phyloP scores from a whole-genome alignment of 2,797 vertebrate genomes.

The Hafferia zeledoni region DNA sequence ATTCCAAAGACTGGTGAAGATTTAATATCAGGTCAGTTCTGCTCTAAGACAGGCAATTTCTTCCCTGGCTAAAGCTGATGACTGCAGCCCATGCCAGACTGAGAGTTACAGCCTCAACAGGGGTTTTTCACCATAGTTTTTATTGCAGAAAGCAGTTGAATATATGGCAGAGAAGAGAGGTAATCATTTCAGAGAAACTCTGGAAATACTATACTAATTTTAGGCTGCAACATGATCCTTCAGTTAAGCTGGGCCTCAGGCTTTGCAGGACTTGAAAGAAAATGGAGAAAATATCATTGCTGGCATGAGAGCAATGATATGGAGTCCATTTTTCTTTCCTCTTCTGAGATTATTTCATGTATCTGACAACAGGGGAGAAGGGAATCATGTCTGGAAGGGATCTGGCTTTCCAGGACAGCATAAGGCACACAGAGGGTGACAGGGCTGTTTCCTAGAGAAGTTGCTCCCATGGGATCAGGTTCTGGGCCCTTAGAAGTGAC shows the following conservation, averaged over 20 bases:
- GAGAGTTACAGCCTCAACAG: background rate
- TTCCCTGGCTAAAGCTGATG: background rate
- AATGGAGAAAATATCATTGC: background rate
- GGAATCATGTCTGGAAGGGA: background rate
- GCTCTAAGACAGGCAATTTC: background rate
- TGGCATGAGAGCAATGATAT: background rate
- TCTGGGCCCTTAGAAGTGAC: background rate
- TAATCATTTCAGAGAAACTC: background rate
- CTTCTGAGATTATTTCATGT: background rate
- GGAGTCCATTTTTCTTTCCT: background rate
- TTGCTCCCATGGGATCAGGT: background rate
- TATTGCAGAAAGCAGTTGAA: background rate
- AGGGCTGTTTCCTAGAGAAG: background rate
- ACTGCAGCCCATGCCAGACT: background rate
- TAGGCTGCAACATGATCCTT: background rate
- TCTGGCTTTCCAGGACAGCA: background rate
- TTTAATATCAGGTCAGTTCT: background rate
- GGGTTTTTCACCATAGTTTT: background rate
- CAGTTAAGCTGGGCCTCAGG: background rate
- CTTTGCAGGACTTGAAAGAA: background rate
- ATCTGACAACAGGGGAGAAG: background rate
- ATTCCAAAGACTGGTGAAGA: background rate
- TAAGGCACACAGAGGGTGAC: background rate
- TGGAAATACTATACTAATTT: background rate
- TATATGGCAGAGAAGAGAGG: background rate